Evolutionary conservation across 2,113 vertebrate species (phyloP).

Genomic region (Talpa occidentalis): DNA sequence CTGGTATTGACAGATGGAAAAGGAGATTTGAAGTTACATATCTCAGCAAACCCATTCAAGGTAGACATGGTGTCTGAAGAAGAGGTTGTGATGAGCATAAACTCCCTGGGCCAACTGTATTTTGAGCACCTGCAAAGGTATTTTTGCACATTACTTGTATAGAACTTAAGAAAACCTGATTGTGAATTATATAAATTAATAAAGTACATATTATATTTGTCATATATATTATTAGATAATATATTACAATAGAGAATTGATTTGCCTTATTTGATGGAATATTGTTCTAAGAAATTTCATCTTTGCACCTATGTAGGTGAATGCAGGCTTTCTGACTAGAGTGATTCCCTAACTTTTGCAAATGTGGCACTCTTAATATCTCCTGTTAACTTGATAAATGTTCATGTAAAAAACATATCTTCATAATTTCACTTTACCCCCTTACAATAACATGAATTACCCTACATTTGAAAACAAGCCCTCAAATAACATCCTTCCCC

Average conservation of each 20-base stretch:
- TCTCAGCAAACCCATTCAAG: slow-evolving; percentile 90
- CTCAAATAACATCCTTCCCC: too few species aligned
- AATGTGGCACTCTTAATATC: background rate
- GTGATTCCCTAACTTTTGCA: background rate
- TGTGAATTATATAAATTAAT: background rate
- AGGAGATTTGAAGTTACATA: slow-evolving; percentile 83
- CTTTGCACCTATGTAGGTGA: slow-evolving; percentile 38
- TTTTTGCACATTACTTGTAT: slow-evolving; percentile 14
- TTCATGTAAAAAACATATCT: background rate
- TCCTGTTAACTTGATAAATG: slow-evolving; percentile 9
- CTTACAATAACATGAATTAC: background rate
- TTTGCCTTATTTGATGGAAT: slow-evolving; percentile 27
- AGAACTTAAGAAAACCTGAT: slow-evolving; percentile 11
- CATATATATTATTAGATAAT: background rate
- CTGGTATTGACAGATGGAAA: slow-evolving; percentile 86
- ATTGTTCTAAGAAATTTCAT: slow-evolving; percentile 40
- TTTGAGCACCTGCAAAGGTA: slow-evolving; percentile 90
- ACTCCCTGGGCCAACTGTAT: slow-evolving; percentile 90
- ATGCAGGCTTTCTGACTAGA: slow-evolving; percentile 30
- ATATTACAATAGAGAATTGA: slow-evolving; percentile 1
- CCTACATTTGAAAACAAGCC: background rate
- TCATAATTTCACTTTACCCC: background rate
- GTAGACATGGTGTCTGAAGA: slow-evolving; percentile 89
- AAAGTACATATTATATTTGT: background rate
- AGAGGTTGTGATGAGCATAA: slow-evolving; percentile 90